Evolutionary conservation across 2,113 vertebrate genomes (phyloP), one percentile per base, ranked within the genome.

Genomic region (Hypocryptadius cinnamomeus): DNA sequence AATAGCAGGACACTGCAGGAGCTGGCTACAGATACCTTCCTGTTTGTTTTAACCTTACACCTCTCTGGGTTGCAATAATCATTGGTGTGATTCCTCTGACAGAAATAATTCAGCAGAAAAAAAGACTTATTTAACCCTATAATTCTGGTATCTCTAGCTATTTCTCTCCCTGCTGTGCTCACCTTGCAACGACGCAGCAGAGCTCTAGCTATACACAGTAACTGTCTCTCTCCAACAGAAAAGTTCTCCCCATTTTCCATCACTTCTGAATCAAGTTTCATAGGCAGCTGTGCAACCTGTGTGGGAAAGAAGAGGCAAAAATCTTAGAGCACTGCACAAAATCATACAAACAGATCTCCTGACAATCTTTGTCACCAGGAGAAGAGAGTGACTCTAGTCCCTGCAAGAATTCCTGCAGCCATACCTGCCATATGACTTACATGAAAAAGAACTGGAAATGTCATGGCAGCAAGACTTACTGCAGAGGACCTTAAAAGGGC

Each of bases 241-340:
- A 99, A 99, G 96, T 99, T 99, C 28, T 99, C 99, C 10, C 99
- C 99, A 1, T 99, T 99, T 97, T 99, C 98, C 96, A 99, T 97
- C 87, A 99, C 98, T 98, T 99, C 98, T 5, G 98, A 98, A 85
- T 99, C 98, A 76, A 99, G 97, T 98, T 98, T 99, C 96, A 98
- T 97, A 65, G 98, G 98, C 96, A 99, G 97, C 97, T 99, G 99
- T 94, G 98, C 97, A 95, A 99, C 97, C 99, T 99, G 91, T 13
- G 17, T 31, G 30, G 44, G 42, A 61, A 94, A 78, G 44, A 31
- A 39, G 60, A 37, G 30, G 35, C 15, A 73, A 81, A 74, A 63
- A 30, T 20, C 37, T 89, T 27, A 44, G 3, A 54, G 7, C 5
- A 21, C 30, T 31, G 18, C 28, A 81, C 40, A 89, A 64, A 87